Conservation (phyloP, 2,888 invertebrate genomes). For the Deladenus siricidicola region DNA sequence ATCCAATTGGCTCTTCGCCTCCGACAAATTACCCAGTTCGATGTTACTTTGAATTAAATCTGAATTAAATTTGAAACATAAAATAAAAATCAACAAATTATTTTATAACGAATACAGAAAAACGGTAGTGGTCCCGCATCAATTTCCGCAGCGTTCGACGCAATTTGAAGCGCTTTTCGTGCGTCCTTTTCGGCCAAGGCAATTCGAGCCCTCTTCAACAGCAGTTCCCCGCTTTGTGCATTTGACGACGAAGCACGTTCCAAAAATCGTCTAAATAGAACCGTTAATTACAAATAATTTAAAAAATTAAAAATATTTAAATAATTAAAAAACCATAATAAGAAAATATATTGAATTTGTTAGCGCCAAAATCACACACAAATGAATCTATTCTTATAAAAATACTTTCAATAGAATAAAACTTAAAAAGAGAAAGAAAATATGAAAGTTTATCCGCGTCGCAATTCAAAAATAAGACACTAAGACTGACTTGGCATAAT, state of each 20-base stretch:
- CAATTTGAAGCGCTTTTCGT: constrained; percentile 22
- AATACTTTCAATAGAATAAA: too few relatives aligned
- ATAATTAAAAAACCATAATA: too few relatives aligned
- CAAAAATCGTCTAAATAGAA: constrained; percentile 32
- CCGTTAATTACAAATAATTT: too few relatives aligned
- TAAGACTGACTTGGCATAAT: constrained; percentile 20
- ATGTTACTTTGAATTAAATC: constrained; percentile 10
- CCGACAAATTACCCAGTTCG: constrained; percentile 49
- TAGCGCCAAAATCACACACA: too few relatives aligned
- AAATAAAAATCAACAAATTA: constrained; percentile 8
- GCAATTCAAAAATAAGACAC: too few relatives aligned
- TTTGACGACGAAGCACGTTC: constrained; percentile 28
- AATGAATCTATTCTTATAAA: too few relatives aligned
- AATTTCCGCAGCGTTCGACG: constrained; percentile 24
- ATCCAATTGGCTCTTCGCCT: constrained; percentile 76
- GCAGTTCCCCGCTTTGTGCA: constrained; percentile 20
- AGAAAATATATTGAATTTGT: too few relatives aligned
- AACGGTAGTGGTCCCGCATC: constrained; percentile 12
- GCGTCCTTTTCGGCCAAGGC: constrained; percentile 21
- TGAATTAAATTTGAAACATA: not conserved
- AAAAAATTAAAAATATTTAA: too few relatives aligned
- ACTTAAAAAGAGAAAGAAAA: too few relatives aligned
- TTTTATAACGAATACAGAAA: not conserved
- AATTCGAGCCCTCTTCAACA: constrained; percentile 27
- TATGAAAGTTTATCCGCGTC: too few relatives aligned